Conservation (phyloP, 1,140 invertebrate species). For the Drosophila kurseongensis region DNA sequence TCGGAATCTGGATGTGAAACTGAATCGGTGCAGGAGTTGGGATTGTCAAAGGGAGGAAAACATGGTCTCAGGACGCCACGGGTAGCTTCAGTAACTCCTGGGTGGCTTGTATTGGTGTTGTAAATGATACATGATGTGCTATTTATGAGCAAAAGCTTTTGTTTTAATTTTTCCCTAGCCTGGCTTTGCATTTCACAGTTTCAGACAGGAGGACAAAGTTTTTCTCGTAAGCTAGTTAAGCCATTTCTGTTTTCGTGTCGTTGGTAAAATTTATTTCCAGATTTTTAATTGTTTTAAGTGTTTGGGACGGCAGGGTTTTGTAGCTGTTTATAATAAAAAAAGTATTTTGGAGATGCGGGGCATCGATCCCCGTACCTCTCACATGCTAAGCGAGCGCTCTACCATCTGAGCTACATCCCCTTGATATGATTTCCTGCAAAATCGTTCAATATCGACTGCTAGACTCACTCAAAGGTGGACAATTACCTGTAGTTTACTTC, state of each 20-base stretch:
- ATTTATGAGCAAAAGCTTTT: constrained; percentile 81
- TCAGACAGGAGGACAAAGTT: constrained; percentile 63
- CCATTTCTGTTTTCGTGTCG: constrained; percentile 32
- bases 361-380: constrained; percentile 93
- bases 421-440: constrained; percentile 6
- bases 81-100: constrained; percentile 18
- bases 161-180: constrained; percentile 72
- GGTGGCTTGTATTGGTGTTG: constrained; percentile 45
- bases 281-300: constrained; percentile 82
- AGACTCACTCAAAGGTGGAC: constrained; percentile 4
- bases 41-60: constrained; percentile 12
- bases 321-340: constrained; percentile 15
- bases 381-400: constrained; percentile 94
- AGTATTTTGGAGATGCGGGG: constrained; percentile 87
- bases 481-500: constrained; percentile 30
- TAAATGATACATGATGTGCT: constrained; percentile 84
- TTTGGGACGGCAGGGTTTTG: constrained; percentile 39
- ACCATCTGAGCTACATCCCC: constrained; percentile 87
- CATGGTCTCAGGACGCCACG: constrained; percentile 26
- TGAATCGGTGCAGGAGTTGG: constrained; percentile 12
- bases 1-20: constrained; percentile 21
- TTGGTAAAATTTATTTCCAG: constrained; percentile 60
- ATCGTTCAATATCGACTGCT: constrained; percentile 20
- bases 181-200: constrained; percentile 14
- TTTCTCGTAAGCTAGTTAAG: constrained; percentile 68